These are phyloP conservation scores for Himalopsyche kuldschensis DNA, from an alignment of 2,888 invertebrate genomes.

Conservation along the genomic window DNA sequence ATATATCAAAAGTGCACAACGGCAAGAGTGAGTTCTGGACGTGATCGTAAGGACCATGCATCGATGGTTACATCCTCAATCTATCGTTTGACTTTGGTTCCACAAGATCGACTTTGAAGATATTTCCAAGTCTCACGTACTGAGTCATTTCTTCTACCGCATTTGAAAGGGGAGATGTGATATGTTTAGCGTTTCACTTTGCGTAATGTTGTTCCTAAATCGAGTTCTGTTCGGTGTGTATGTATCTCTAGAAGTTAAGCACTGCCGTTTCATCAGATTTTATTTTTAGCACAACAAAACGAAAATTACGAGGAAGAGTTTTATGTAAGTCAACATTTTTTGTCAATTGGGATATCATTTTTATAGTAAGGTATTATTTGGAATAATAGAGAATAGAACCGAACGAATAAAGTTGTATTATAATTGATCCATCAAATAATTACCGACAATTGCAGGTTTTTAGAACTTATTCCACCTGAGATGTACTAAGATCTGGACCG, in stretches of 20 bases:
- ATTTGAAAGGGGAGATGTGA: background rate
- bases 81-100: background rate
- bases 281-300: background rate
- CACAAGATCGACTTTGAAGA: background rate
- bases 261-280: background rate
- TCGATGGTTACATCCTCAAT: background rate
- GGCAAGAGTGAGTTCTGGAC: background rate
- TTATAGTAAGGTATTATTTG: no score
- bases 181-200: background rate
- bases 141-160: background rate
- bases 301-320: no score
- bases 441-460: no score
- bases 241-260: background rate
- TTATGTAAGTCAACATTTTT: no score
- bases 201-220: background rate
- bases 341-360: no score
- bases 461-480: no score
- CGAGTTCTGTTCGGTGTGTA: background rate
- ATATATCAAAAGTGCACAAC: no score
- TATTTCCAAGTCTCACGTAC: background rate
- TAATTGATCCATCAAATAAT: no score
- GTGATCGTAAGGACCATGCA: background rate
- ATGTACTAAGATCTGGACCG: no score
- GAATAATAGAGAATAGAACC: no score
- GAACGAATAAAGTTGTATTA: no score